phyloP scores from a whole-genome alignment of 2,797 vertebrate species.

The Percopsis omiscomaycus region DNA sequence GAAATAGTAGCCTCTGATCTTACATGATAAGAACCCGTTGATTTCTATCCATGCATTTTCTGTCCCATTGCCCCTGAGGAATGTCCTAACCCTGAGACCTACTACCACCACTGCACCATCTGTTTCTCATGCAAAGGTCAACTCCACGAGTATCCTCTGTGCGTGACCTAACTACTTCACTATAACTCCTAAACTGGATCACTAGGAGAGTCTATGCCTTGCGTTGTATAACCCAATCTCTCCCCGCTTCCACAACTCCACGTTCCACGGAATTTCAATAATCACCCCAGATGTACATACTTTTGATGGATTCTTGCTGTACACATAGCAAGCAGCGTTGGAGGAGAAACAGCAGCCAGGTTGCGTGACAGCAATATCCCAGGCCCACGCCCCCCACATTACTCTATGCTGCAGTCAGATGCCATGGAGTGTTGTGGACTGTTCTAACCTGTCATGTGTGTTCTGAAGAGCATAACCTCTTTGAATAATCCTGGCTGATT shows the following conservation, averaged over 20 bases:
- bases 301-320: conserved; percentile 17
- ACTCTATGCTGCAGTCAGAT: conserved; percentile 13
- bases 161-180: conserved; percentile 2
- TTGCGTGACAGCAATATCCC: conserved; percentile 40
- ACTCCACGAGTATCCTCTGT: conserved; percentile 12
- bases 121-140: conserved; percentile 43
- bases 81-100: no score
- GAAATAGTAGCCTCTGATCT: not conserved
- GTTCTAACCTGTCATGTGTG: not conserved
- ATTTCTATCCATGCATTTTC: no score
- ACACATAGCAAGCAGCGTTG: conserved; percentile 34
- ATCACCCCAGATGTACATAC: conserved; percentile 38
- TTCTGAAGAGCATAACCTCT: not conserved
- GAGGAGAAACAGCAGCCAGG: conserved; percentile 49
- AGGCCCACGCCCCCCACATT: conserved; percentile 39
- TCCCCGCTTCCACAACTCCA: conserved; percentile 6
- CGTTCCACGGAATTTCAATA: conserved; percentile 4
- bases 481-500: conserved; percentile 21
- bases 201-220: conserved; percentile 4
- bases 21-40: not conserved
- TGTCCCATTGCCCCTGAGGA: no score
- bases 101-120: not conserved
- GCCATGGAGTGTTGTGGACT: no score
- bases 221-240: conserved; percentile 7
- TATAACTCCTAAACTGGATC: conserved; percentile 34